A percentile compares a stretch with the other conserved stretches of the same genome.
Conservation (phyloP, 2,888 invertebrate species). For the Bellardia bayeri region DNA sequence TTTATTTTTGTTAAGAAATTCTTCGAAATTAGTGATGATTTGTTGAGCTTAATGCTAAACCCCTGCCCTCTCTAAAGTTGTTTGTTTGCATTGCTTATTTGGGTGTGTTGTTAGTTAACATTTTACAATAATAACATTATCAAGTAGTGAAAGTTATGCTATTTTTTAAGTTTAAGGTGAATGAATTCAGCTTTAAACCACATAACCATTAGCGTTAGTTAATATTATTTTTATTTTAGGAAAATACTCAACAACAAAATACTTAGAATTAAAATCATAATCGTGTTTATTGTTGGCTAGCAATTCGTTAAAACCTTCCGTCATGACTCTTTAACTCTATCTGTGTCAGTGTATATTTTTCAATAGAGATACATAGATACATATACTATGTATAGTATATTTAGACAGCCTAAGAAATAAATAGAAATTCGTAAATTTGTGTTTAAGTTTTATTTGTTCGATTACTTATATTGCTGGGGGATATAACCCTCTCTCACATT, state of each 20-base stretch:
- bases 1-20: neutral
- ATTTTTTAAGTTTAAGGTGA: slow-evolving; percentile 14
- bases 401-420: neutral
- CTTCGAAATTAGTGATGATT: neutral
- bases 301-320: neutral
- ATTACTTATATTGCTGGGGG: neutral
- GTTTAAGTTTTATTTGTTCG: neutral
- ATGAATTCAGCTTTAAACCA: slow-evolving; percentile 11
- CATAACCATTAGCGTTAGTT: slow-evolving; percentile 22
- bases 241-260: neutral
- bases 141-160: neutral
- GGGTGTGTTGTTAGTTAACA: neutral
- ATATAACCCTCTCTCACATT: neutral
- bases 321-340: neutral
- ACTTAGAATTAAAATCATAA: neutral
- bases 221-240: neutral
- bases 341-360: neutral
- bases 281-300: slow-evolving; percentile 5
- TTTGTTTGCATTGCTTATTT: neutral
- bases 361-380: neutral
- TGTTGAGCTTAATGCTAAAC: neutral
- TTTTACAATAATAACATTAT: neutral
- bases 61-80: neutral
- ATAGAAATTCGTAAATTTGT: neutral
- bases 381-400: too few species aligned